Evolutionary conservation across 2,797 vertebrate genomes (phyloP).

Genomic region (Aulostomus chinensis): DNA sequence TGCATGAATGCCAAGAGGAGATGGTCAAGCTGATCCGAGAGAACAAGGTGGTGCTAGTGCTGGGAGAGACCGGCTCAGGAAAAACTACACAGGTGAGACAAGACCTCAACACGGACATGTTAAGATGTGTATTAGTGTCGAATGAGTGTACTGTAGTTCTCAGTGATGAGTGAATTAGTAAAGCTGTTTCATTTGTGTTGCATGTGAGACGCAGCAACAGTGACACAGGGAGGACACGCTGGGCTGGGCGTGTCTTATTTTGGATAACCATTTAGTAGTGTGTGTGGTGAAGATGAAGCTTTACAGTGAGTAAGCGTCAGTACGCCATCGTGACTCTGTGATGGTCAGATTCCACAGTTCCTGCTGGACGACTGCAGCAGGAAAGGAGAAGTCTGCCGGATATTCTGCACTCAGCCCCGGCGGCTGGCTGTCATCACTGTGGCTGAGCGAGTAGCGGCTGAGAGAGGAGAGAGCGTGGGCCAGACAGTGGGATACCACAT

Average conservation of each 20-base stretch:
- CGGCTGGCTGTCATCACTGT: conserved; percentile 90
- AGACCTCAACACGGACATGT: too few species aligned
- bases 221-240: too few species aligned
- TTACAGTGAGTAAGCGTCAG: not conserved
- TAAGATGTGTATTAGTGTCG: too few species aligned
- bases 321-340: not conserved
- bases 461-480: conserved; percentile 91
- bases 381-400: conserved; percentile 86
- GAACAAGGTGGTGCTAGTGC: conserved; percentile 87
- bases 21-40: conserved; percentile 88
- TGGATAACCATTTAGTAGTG: too few species aligned
- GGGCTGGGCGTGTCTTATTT: too few species aligned
- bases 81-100: conserved; percentile 88
- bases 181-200: too few species aligned
- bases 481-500: conserved; percentile 96
- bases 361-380: conserved; percentile 89
- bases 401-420: conserved; percentile 95
- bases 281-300: not conserved
- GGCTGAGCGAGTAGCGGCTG: conserved; percentile 93
- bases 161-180: too few species aligned
- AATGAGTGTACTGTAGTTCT: too few species aligned
- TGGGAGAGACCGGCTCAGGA: conserved; percentile 96
- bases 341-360: conserved; percentile 92
- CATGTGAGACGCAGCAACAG: too few species aligned
- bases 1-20: conserved; percentile 86